A percentile compares a stretch with the other conserved stretches of the same genome.
Evolutionary conservation across 2,113 vertebrate genomes (phyloP).

Genomic region (Notiomystis cincta): DNA sequence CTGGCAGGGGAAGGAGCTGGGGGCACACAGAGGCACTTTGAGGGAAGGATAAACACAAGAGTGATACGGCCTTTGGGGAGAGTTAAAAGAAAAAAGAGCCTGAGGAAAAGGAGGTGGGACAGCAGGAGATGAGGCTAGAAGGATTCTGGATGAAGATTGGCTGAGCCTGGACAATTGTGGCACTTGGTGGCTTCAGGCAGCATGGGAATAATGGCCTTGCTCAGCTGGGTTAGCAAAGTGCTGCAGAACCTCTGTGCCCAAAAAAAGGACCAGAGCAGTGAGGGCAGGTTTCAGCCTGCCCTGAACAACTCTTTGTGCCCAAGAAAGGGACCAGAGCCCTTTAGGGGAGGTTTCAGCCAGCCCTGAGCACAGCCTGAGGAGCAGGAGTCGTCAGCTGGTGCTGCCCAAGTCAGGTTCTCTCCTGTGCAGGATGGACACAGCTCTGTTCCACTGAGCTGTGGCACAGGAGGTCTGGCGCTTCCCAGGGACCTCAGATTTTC

Average conservation of each 20-base stretch:
- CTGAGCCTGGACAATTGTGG: background rate
- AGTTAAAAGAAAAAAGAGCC: background rate
- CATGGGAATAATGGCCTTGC: background rate
- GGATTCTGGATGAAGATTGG: background rate
- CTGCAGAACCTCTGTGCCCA: background rate
- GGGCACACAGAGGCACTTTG: background rate
- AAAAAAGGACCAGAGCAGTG: rapidly evolving
- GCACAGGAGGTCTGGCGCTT: background rate
- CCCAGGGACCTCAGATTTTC: background rate
- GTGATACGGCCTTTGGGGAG: background rate
- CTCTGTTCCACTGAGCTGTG: background rate
- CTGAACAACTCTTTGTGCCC: background rate
- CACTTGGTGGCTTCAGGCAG: background rate
- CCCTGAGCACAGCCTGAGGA: background rate
- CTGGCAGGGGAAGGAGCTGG: background rate
- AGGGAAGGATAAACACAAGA: background rate
- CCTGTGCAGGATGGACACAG: background rate
- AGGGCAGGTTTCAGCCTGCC: background rate
- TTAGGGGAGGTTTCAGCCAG: background rate
- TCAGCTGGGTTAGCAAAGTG: background rate
- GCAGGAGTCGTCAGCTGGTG: background rate
- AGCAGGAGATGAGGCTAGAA: background rate
- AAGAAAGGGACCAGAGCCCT: rapidly evolving
- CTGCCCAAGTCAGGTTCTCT: background rate
- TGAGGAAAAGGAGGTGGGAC: background rate